Conservation (phyloP, 2,888 invertebrate species). For the Cantharis rufa region DNA sequence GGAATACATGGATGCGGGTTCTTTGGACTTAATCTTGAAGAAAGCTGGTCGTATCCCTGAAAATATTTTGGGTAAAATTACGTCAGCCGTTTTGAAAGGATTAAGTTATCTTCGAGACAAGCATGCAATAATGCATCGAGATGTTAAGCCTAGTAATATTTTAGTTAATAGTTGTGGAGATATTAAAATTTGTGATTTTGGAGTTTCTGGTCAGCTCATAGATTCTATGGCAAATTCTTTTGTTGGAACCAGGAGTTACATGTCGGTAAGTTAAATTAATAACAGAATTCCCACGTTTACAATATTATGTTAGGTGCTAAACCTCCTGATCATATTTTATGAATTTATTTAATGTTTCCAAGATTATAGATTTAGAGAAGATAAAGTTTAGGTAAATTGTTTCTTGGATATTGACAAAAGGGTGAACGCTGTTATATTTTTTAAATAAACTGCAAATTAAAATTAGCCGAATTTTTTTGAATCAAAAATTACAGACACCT, state of each 20-base stretch:
- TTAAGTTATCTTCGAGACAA: conserved; percentile 96
- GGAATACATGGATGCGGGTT: conserved; percentile 99
- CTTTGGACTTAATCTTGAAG: conserved; percentile 94
- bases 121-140: conserved; percentile 93
- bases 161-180: conserved; percentile 97
- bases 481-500: no score
- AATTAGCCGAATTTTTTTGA: no score
- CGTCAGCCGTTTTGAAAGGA: conserved; percentile 87
- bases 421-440: no score
- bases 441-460: no score
- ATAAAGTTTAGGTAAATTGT: no score
- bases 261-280: conserved; percentile 81
- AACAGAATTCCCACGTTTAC: no score
- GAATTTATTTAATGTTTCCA: no score
- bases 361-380: no score
- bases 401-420: no score
- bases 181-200: conserved; percentile 99
- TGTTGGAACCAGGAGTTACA: conserved; percentile 98
- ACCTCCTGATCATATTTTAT: no score
- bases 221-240: conserved; percentile 99
- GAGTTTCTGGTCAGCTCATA: conserved; percentile 97
- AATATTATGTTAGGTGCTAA: no score
- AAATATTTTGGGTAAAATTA: conserved; percentile 81
- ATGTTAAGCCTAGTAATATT: conserved; percentile 99
- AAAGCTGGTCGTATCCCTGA: conserved; percentile 97